Base-by-base conservation (phyloP, 1,140 invertebrate genomes). In the Tetragonula clypearis region DNA sequence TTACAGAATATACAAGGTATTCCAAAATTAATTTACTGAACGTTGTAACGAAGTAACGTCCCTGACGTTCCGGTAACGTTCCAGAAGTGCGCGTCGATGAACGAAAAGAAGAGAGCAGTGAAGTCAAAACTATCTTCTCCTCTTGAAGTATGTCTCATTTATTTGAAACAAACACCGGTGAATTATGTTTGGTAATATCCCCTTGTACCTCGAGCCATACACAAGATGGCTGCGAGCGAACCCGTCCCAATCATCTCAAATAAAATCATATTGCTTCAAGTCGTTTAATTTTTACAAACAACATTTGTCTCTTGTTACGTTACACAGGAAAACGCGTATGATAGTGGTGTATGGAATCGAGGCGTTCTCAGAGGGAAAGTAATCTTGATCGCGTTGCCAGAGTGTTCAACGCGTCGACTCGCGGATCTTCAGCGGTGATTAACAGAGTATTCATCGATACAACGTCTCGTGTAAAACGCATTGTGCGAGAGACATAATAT, bases 1-100 rank as follows among this genome's bases (percentile, higher is more conserved):
- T 79, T 84, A 84, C 82, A 84, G 77, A 84, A 84, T 79, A 72
- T 78, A 79, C 76, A 84, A 62, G 82, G 77, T 84, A 84, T 71
- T 73, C 82, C 68, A 84, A 84, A 84, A 79, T 84, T 62, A 84
- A 79, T 84, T 84, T 72, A 84, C 26, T n/a, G 26, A 79, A 78
- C 49, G n/a, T 77, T 58, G 81, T n/a, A 49, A 55, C 23, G 17
- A 71, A 14, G 56, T 26, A 23, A 60, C 60, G 12, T n/a, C 8
- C n/a, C 12, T 23, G 35, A 23, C 23, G 35, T n/a, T 35, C 35
- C 35, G 35, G 35, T 35, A 35, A 35, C 35, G 35, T 35, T n/a
- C 2, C 41, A 21, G 21, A 5, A 21, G 11, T 19, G 35, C 6
- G 30, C 66, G 26, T 14, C 68, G 55, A 75, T 17, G 41, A 69